Percentiles rank a stretch among this genome's conserved stretches.
These are phyloP conservation scores for Boulengeromyrus knoepffleri DNA, from an alignment of 2,113 vertebrate species.

Conservation along the genomic window DNA sequence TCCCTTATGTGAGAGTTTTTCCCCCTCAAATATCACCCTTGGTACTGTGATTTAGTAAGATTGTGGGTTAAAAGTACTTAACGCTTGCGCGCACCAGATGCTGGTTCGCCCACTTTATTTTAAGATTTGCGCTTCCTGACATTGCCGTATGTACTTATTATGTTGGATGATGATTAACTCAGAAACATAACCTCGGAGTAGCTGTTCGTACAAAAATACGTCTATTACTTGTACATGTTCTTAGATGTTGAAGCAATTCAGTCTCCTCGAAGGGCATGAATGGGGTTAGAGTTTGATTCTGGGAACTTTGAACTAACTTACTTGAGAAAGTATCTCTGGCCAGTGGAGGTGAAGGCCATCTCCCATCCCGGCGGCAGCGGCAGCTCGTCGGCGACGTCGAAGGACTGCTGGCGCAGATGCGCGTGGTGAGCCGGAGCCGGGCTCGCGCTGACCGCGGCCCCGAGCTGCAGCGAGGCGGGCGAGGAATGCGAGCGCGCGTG, in stretches of 20 bases:
- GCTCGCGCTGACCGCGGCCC: conserved; percentile 44
- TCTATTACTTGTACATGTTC: not conserved
- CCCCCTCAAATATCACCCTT: not conserved
- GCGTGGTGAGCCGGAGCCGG: conserved; percentile 54
- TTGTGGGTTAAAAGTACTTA: not conserved
- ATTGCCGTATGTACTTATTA: not conserved
- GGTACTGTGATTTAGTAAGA: not conserved
- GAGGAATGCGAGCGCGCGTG: conserved; percentile 78
- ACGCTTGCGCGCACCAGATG: not conserved
- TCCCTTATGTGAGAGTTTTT: not conserved
- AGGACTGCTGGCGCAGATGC: conserved; percentile 76
- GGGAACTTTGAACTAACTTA: conserved; percentile 53
- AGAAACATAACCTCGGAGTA: not conserved
- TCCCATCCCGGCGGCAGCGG: conserved; percentile 81
- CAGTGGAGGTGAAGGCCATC: conserved; percentile 77
- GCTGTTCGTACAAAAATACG: not conserved
- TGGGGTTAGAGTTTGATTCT: not conserved
- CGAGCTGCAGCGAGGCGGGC: conserved; percentile 71
- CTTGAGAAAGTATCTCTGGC: conserved; percentile 83
- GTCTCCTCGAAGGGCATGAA: not conserved
- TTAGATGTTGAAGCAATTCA: not conserved
- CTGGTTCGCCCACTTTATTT: not conserved
- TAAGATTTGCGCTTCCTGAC: not conserved
- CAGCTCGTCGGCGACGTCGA: conserved; percentile 74
- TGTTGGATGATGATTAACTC: not conserved